phyloP scores from a whole-genome alignment of 2,797 vertebrate genomes.

The Podarcis lilfordi region DNA sequence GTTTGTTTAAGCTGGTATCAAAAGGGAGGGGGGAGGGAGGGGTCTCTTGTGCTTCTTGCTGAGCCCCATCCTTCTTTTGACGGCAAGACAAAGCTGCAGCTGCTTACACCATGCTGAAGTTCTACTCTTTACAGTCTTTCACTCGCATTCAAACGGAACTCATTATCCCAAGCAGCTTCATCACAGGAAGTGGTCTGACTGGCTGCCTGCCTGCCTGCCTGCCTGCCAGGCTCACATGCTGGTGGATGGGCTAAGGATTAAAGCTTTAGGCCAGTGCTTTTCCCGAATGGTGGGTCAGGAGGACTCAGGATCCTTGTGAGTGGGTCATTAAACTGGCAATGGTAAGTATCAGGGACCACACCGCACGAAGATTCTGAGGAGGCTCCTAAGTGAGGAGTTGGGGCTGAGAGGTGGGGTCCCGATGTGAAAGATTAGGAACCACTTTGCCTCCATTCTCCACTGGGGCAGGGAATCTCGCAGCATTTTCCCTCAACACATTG shows the following conservation, averaged over 20 bases:
- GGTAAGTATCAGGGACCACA: background rate
- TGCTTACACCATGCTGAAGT: background rate
- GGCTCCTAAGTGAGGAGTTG: background rate
- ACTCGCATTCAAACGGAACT: background rate
- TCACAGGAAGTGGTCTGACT: background rate
- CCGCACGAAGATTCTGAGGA: background rate
- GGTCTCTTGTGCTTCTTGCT: background rate
- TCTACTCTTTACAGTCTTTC: background rate
- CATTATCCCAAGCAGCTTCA: background rate
- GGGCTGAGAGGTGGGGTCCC: background rate
- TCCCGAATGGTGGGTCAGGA: background rate
- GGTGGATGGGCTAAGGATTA: background rate
- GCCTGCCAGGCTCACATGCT: background rate
- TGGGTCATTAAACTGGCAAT: background rate
- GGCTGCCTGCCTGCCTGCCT: background rate
- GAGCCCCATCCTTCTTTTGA: background rate
- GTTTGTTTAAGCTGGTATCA: conserved; percentile 1
- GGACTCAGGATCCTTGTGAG: background rate
- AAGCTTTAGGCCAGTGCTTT: background rate
- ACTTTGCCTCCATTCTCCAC: background rate
- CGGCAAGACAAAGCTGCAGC: conserved; percentile 9
- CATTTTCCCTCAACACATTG: background rate
- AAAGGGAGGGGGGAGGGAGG: background rate
- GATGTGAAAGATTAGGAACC: background rate
- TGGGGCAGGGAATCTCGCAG: too few relatives aligned